Evolutionary conservation across 2,888 invertebrate genomes (phyloP).

Genomic region (Loripinus fragilis): DNA sequence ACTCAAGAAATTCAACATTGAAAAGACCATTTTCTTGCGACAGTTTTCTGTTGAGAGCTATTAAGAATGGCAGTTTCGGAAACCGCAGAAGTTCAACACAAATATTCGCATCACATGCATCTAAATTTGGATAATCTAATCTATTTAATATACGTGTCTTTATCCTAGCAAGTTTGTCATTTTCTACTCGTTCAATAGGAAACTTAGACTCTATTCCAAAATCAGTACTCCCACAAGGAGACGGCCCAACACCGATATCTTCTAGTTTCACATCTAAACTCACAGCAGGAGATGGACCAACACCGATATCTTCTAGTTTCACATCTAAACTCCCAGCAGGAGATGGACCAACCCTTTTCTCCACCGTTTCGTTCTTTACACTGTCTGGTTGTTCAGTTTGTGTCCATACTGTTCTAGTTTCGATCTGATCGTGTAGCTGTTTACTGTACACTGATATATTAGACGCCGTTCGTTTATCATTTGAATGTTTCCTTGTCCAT

Average conservation of each 20-base stretch:
- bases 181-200: slow-evolving; percentile 35
- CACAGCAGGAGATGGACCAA: not conserved
- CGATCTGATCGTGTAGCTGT: not conserved
- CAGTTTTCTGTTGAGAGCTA: slow-evolving; percentile 38
- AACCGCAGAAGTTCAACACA: slow-evolving; percentile 43
- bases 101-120: slow-evolving; percentile 34
- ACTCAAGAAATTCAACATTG: slow-evolving; percentile 48
- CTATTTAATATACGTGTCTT: slow-evolving; percentile 37
- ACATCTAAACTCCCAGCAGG: not conserved
- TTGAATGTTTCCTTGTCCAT: not conserved
- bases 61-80: slow-evolving; percentile 45
- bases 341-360: not conserved
- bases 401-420: slow-evolving; percentile 55
- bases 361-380: not conserved
- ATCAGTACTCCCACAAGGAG: slow-evolving; percentile 38
- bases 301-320: not conserved
- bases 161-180: slow-evolving; percentile 44
- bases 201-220: slow-evolving; percentile 47
- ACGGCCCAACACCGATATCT: not conserved
- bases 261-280: not conserved
- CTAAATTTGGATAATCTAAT: slow-evolving; percentile 38
- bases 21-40: slow-evolving; percentile 41
- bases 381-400: slow-evolving; percentile 37
- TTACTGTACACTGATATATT: slow-evolving; percentile 15
- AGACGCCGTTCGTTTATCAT: not conserved